Evolutionary conservation across 2,797 vertebrate species (phyloP).

Genomic region (Catamblyrhynchus diadema): DNA sequence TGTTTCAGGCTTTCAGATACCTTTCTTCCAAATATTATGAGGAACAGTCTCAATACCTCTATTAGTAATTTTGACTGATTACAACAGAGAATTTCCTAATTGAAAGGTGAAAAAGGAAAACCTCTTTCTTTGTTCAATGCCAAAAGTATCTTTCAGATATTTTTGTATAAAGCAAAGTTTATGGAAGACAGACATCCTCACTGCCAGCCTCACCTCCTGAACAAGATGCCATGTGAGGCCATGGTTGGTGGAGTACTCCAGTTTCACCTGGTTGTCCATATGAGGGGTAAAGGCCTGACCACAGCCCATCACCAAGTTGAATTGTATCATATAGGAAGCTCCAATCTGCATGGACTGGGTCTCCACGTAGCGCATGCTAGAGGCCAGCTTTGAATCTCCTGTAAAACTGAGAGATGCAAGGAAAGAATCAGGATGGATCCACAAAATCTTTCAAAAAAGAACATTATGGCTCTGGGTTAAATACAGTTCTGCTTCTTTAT

Average conservation of each 20-base stretch:
- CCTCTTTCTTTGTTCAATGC: neutral
- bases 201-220: conserved; percentile 86
- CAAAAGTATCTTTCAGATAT: neutral
- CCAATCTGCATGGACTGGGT: conserved; percentile 99
- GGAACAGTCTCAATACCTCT: neutral
- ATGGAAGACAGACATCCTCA: neutral
- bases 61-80: neutral
- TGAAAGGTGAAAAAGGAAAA: neutral
- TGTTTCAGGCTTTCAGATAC: neutral
- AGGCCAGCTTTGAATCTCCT: conserved; percentile 90
- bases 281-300: conserved; percentile 88
- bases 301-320: conserved; percentile 96
- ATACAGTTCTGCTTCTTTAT: neutral
- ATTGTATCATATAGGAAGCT: conserved; percentile 95
- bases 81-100: neutral
- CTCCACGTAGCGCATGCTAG: conserved; percentile 96
- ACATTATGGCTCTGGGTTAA: neutral
- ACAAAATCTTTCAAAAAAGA: neutral
- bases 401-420: conserved; percentile 84
- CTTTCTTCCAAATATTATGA: neutral
- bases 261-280: conserved; percentile 94
- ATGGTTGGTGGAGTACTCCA: conserved; percentile 98
- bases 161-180: neutral
- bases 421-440: neutral
- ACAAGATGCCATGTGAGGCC: conserved; percentile 98